Percentiles rank a stretch among this genome's conserved stretches.
Conservation (phyloP, 1,140 invertebrate species). For the Drosophila setifemur region DNA sequence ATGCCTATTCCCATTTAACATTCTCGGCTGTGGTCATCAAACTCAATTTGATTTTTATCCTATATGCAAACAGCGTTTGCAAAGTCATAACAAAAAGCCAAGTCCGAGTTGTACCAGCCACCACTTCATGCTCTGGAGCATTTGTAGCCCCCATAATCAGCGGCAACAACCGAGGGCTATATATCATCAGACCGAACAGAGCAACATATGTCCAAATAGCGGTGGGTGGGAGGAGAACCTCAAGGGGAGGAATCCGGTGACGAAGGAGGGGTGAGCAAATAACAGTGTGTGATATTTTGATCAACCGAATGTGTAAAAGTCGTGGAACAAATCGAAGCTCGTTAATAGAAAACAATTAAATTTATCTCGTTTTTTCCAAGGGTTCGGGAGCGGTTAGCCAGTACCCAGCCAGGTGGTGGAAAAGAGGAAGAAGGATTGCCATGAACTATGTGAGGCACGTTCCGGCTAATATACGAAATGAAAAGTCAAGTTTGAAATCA, state of each 20-base stretch:
- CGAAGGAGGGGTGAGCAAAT: neutral
- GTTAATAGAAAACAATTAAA: conserved; percentile 76
- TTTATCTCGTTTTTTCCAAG: conserved; percentile 7
- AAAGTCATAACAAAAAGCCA: neutral
- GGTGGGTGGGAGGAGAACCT: conserved; percentile 25
- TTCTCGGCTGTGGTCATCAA: conserved; percentile 6
- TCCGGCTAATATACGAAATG: conserved; percentile 74
- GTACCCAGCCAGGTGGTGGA: neutral
- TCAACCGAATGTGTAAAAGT: conserved; percentile 56
- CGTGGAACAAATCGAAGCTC: conserved; percentile 70
- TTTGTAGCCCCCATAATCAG: conserved; percentile 66
- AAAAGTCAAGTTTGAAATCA: conserved; percentile 79
- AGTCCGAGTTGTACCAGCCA: conserved; percentile 22
- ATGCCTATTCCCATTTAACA: neutral
- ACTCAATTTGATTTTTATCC: conserved; percentile 36
- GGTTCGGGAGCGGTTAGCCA: conserved; percentile 5
- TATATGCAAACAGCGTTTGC: conserved; percentile 11
- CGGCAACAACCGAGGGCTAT: conserved; percentile 28
- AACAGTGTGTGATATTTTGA: conserved; percentile 60
- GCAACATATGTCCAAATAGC: conserved; percentile 75
- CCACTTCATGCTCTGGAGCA: conserved; percentile 58
- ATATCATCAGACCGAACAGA: conserved; percentile 49
- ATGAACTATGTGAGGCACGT: conserved; percentile 56
- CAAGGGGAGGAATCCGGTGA: neutral
- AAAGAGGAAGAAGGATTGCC: neutral